Evolutionary conservation across 1,140 invertebrate species (phyloP), one percentile per base, ranked within the genome.

Genomic region (Scaptomyza hsui): DNA sequence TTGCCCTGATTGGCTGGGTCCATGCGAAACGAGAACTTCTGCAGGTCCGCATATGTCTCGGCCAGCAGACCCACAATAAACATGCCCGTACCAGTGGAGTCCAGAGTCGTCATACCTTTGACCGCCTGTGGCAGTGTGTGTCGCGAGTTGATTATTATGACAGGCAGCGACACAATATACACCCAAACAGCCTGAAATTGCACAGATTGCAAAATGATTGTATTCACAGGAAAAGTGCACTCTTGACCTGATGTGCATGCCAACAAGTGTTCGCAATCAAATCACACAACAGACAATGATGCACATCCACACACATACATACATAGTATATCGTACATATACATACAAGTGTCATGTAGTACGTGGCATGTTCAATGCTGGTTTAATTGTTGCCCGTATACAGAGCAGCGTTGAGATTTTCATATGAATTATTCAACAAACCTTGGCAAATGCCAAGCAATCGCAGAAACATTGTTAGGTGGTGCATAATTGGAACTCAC

Each of bases 101-200:
- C 97, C 19, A 96, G 91, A 0, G 94, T 95, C 0, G 96, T 96
- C 95, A 96, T 96, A 0, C 95, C 96, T 91, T 95, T 95, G 1
- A 95, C 95, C 3, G 95, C 94, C 37, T 94, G 93, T 1, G 95
- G 95, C 71, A 94, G 94, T 15, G 95, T 94, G 89, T 97, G 94
- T 59, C 95, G 93, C n/a, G 97, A 97, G 91, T 98, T 98, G 24
- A 97, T 95, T 53, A 98, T 96, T 45, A 98, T 97, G 12, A 98
- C 96, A 19, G 97, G 97, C 57, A 98, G 92, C 92, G 97, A 98
- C 2, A 98, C 97, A 7, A 96, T 93, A 78, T 96, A 97, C n/a
- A 98, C 97, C 97, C 97, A 98, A 41, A 98, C 92, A 41, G 96
- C 97, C 96, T 98, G 75, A n/a, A 69, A 60, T 12, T 9, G 21